Percentiles rank a stretch among this genome's conserved stretches.
phyloP scores from a whole-genome alignment of 2,797 vertebrate genomes.

The Mormyrops attenuatus region DNA sequence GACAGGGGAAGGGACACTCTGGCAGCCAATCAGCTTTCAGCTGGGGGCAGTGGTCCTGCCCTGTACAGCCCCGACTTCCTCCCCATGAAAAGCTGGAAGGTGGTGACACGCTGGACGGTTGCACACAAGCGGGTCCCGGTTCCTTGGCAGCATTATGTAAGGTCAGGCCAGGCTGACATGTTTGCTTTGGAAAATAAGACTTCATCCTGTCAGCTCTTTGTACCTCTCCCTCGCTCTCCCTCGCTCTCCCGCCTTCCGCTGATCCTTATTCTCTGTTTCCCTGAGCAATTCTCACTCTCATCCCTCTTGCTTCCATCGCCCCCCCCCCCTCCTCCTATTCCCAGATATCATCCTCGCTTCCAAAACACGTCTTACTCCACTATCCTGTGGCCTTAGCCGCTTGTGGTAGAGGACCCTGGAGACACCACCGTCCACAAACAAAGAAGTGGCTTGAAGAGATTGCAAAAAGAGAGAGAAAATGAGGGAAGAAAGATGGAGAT shows the following conservation, averaged over 20 bases:
- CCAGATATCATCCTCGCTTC: not conserved
- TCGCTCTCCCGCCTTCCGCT: constrained; percentile 33
- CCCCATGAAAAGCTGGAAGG: not conserved
- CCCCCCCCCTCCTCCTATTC: not conserved
- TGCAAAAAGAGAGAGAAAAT: not conserved
- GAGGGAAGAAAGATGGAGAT: not conserved
- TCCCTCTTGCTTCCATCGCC: not conserved
- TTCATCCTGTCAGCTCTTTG: constrained; percentile 33
- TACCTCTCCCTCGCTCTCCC: constrained; percentile 35
- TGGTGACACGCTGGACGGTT: not conserved
- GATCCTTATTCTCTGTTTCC: not conserved
- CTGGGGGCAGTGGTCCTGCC: not conserved
- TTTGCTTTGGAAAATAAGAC: constrained; percentile 24
- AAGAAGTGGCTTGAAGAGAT: not conserved
- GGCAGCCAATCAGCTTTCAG: not conserved
- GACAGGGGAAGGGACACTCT: not conserved
- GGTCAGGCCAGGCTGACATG: not conserved
- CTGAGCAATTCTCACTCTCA: not conserved
- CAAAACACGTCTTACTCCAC: not conserved
- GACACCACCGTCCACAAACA: not conserved
- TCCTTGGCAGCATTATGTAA: not conserved
- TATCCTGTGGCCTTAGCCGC: not conserved
- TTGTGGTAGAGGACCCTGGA: not conserved
- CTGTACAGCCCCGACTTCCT: not conserved
- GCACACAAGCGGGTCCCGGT: not conserved